Conservation (phyloP, 2,113 vertebrate species). For the Sebastes schlegelii region DNA sequence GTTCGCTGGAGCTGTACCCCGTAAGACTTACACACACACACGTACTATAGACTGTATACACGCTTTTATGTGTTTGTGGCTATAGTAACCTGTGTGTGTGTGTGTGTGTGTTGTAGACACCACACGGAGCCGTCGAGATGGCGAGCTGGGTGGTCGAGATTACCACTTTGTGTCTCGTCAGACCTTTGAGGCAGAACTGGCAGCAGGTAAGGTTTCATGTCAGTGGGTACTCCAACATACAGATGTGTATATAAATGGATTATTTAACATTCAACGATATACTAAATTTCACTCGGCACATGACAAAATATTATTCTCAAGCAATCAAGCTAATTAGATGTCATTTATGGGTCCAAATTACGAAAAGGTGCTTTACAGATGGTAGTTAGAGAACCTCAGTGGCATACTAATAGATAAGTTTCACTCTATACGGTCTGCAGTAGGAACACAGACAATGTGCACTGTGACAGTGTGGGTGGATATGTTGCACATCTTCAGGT, state of each 20-base stretch:
- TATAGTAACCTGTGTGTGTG: not conserved
- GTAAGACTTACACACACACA: conserved; percentile 79
- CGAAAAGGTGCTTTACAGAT: not conserved
- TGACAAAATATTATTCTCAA: not conserved
- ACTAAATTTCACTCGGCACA: not conserved
- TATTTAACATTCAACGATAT: not conserved
- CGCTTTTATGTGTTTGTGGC: not conserved
- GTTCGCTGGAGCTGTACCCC: conserved; percentile 92
- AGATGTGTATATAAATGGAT: not conserved
- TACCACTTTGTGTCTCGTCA: conserved; percentile 97
- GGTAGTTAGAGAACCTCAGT: not conserved
- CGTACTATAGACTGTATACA: too few species aligned
- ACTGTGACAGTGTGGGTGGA: too few species aligned
- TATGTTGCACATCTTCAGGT: too few species aligned
- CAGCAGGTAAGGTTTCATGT: conserved; percentile 84
- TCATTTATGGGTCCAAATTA: not conserved
- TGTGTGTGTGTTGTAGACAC: conserved; percentile 86
- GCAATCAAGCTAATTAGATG: not conserved
- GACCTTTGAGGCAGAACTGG: conserved; percentile 92
- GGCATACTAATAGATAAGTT: not conserved
- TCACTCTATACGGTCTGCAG: too few species aligned
- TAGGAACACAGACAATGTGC: too few species aligned
- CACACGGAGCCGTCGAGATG: conserved; percentile 91
- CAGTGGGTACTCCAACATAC: not conserved
- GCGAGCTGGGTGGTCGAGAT: conserved; percentile 92